Conservation (phyloP, 2,113 vertebrate species). For the Riparia riparia region DNA sequence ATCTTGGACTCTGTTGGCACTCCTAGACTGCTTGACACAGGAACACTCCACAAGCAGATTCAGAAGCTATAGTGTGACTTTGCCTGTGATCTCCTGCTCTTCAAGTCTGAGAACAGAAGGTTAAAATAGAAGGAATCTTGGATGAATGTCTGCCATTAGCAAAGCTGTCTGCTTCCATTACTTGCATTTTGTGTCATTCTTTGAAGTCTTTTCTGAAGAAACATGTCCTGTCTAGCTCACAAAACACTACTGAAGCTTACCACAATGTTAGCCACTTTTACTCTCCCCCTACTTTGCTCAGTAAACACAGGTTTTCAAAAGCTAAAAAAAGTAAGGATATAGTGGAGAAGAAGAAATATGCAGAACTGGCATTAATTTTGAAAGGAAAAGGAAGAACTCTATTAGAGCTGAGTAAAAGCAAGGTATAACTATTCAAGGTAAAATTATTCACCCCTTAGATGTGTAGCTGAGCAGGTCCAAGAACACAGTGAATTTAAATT, state of each 20-base stretch:
- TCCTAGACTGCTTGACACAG: neutral
- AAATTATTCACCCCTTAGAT: neutral
- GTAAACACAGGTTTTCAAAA: neutral
- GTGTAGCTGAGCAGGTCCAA: neutral
- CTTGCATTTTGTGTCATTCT: slow-evolving; percentile 8
- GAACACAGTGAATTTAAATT: neutral
- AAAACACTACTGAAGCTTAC: neutral
- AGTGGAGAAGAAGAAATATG: neutral
- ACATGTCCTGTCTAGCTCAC: neutral
- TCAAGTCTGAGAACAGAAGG: neutral
- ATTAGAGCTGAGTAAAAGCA: neutral
- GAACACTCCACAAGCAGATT: neutral
- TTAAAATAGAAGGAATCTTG: neutral
- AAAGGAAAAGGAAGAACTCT: neutral
- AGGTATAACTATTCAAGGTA: neutral
- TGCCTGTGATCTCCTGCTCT: neutral
- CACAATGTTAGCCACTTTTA: neutral
- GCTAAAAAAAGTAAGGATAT: neutral
- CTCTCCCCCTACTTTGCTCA: neutral
- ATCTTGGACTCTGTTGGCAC: neutral
- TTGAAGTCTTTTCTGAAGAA: slow-evolving; percentile 33
- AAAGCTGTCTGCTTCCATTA: slow-evolving; percentile 11
- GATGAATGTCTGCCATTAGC: slow-evolving; percentile 27
- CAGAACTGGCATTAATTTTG: neutral
- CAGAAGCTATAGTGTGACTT: neutral